Evolutionary conservation across 2,888 invertebrate species (phyloP).

Genomic region (Pilophorus perplexus): DNA sequence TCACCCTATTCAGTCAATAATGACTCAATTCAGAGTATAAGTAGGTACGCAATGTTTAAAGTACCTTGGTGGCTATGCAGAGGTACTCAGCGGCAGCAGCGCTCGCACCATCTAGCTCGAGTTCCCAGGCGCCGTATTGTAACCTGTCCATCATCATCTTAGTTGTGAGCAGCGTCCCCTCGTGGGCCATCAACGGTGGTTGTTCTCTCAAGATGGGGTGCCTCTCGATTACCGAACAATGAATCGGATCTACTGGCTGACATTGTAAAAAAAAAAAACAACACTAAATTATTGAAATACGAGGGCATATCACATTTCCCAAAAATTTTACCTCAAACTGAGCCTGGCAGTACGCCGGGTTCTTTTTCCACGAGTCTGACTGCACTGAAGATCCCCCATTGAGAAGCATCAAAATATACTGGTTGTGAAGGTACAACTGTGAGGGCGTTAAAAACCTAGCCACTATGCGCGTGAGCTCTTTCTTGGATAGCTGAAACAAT

Average conservation of each 20-base stretch:
- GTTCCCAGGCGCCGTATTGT: constrained; percentile 85
- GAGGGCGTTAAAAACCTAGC: constrained; percentile 69
- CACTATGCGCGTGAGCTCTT: constrained; percentile 79
- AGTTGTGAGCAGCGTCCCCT: constrained; percentile 66
- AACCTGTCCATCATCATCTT: constrained; percentile 79
- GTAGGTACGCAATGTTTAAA: too few relatives aligned
- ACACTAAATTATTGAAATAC: background rate
- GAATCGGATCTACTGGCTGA: constrained; percentile 35
- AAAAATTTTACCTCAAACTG: constrained; percentile 11
- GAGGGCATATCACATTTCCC: too few relatives aligned
- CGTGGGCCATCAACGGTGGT: constrained; percentile 39
- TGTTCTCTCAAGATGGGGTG: constrained; percentile 7
- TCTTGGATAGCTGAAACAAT: constrained; percentile 64
- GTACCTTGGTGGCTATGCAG: constrained; percentile 72
- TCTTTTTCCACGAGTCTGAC: constrained; percentile 5
- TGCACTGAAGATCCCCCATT: background rate
- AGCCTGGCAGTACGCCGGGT: background rate
- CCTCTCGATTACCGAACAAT: constrained; percentile 34
- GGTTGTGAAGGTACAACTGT: constrained; percentile 77
- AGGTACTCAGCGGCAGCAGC: constrained; percentile 80
- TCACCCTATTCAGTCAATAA: too few relatives aligned
- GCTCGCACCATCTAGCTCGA: constrained; percentile 79
- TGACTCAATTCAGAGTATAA: too few relatives aligned
- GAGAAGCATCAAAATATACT: constrained; percentile 25
- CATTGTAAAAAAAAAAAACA: background rate